phyloP scores from a whole-genome alignment of 2,888 invertebrate species.

The Petrolisthes cinctipes region DNA sequence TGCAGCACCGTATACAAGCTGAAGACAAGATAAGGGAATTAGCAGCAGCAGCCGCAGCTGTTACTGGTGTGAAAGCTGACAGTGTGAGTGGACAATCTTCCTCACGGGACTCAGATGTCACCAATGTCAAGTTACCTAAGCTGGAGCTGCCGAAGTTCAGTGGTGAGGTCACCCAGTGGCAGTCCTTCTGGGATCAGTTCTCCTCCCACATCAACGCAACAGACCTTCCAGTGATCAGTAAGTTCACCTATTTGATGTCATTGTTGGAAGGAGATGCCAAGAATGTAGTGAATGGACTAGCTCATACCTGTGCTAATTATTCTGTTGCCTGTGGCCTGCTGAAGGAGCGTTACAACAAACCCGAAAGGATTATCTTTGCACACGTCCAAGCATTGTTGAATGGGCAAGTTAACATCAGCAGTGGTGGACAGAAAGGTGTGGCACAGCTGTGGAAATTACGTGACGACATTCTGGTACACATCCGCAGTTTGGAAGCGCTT shows the following conservation, averaged over 20 bases:
- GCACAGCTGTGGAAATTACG: slow-evolving; percentile 33
- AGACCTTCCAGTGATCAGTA: slow-evolving; percentile 32
- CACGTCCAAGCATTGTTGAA: slow-evolving; percentile 23
- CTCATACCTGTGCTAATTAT: slow-evolving; percentile 36
- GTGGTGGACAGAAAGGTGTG: slow-evolving; percentile 9
- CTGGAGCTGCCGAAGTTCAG: slow-evolving; percentile 25
- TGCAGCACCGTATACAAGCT: slow-evolving; percentile 19
- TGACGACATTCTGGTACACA: slow-evolving; percentile 27
- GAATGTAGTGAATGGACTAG: slow-evolving; percentile 39
- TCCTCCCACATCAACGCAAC: slow-evolving; percentile 29
- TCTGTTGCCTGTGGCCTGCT: slow-evolving; percentile 26
- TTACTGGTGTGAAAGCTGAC: not conserved
- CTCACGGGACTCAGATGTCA: not conserved
- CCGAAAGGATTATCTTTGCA: slow-evolving; percentile 14
- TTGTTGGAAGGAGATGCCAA: slow-evolving; percentile 27
- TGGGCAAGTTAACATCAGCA: slow-evolving; percentile 22
- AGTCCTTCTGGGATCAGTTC: slow-evolving; percentile 35
- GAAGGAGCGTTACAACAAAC: slow-evolving; percentile 22
- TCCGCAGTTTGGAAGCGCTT: slow-evolving; percentile 31
- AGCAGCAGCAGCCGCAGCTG: slow-evolving; percentile 34
- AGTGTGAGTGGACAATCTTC: not conserved
- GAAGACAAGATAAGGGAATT: slow-evolving; percentile 15
- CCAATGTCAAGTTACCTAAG: slow-evolving; percentile 28
- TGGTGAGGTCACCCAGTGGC: slow-evolving; percentile 32
- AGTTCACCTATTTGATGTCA: slow-evolving; percentile 17